Percentiles rank a stretch among this genome's conserved stretches.
These are phyloP conservation scores for Hiodon alosoides DNA, from an alignment of 2,113 vertebrate genomes.

Conservation along the genomic window DNA sequence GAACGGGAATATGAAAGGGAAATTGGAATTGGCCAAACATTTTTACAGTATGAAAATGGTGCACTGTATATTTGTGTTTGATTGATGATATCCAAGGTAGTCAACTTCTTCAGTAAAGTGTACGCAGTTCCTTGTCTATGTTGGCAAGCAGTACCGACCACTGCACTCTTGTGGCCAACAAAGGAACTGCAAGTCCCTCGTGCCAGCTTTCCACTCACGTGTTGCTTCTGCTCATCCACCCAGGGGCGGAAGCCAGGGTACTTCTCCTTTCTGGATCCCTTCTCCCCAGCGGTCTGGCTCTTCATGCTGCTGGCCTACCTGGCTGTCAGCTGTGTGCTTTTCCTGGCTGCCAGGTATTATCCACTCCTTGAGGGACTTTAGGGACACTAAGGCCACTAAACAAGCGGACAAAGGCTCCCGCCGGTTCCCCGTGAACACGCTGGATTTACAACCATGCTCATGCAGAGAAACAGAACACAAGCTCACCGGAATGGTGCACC, in stretches of 20 bases:
- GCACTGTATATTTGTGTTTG: background rate
- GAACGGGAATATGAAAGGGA: too few species aligned
- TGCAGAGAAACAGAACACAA: too few species aligned
- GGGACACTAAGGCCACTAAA: too few species aligned
- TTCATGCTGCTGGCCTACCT: conserved; percentile 91
- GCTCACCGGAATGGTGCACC: too few species aligned
- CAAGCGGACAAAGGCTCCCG: too few species aligned
- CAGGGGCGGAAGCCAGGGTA: conserved; percentile 88
- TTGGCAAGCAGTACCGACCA: conserved; percentile 1
- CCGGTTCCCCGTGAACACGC: too few species aligned
- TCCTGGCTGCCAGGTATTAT: conserved; percentile 81
- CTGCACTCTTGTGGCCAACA: conserved; percentile 17
- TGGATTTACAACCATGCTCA: too few species aligned
- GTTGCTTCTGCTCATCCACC: conserved; percentile 31
- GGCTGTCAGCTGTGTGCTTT: conserved; percentile 87
- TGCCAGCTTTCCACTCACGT: conserved; percentile 2
- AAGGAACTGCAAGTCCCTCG: background rate
- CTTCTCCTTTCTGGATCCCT: conserved; percentile 91
- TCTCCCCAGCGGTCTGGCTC: conserved; percentile 91
- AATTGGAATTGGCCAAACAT: background rate
- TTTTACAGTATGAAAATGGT: background rate
- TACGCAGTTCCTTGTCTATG: too few species aligned
- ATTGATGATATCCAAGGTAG: background rate
- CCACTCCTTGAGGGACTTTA: background rate
- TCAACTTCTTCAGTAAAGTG: background rate